Conservation (phyloP, 2,797 vertebrate genomes). For the Muscicapa comitata region DNA sequence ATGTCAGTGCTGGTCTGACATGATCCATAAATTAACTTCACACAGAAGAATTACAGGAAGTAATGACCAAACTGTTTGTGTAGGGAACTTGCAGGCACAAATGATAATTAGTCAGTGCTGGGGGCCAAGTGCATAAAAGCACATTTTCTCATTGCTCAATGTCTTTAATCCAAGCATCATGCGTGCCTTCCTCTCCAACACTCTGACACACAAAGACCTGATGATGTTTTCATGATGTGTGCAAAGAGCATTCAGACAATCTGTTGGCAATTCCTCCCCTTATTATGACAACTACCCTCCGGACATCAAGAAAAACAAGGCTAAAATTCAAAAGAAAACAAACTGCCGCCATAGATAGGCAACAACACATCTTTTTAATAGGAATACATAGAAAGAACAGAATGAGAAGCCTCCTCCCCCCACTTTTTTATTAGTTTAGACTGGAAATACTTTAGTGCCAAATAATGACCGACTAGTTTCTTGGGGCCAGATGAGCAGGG, state of each 20-base stretch:
- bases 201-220: constrained; percentile 42
- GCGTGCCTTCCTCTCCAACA: constrained; percentile 14
- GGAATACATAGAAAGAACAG: not conserved
- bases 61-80: constrained; percentile 8
- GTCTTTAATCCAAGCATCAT: constrained; percentile 30
- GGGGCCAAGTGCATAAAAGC: constrained; percentile 19
- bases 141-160: constrained; percentile 23
- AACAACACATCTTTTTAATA: not conserved
- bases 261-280: constrained; percentile 8
- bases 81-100: constrained; percentile 1
- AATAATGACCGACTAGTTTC: not conserved
- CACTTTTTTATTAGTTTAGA: not conserved
- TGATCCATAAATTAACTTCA: not conserved
- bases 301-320: not conserved
- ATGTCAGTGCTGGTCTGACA: not conserved
- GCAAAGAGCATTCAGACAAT: constrained; percentile 35
- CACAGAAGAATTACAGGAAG: constrained; percentile 9
- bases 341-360: not conserved
- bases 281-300: constrained; percentile 22
- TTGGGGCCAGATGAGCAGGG: not conserved
- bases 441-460: not conserved
- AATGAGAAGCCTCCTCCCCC: not conserved
- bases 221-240: constrained; percentile 48
- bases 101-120: not conserved
- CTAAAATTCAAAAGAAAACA: constrained; percentile 22